Evolutionary conservation across 2,888 invertebrate species (phyloP).

Genomic region (Kryphioiulus occultus): DNA sequence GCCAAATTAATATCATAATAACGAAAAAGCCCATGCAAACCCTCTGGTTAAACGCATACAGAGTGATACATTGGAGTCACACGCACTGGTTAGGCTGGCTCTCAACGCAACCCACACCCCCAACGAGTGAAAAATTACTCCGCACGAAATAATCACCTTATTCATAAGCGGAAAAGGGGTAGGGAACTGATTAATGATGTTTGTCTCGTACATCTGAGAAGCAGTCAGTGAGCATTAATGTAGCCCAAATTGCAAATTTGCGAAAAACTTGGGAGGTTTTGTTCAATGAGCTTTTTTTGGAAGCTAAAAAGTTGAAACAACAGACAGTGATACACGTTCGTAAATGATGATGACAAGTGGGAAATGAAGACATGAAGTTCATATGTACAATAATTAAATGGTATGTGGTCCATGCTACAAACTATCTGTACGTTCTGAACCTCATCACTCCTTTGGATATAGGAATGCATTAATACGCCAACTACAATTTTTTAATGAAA

Average conservation of each 20-base stretch:
- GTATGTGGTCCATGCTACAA: no score
- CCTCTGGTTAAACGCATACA: not conserved
- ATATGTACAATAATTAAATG: no score
- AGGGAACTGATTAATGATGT: not conserved
- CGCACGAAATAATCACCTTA: not conserved
- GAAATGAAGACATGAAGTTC: no score
- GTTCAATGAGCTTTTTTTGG: not conserved
- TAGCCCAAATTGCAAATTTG: not conserved
- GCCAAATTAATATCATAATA: not conserved
- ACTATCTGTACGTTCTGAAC: no score
- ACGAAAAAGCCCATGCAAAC: not conserved
- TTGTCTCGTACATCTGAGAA: not conserved
- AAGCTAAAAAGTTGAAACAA: not conserved
- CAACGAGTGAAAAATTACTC: not conserved
- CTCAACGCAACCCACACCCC: not conserved
- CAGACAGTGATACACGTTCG: no score
- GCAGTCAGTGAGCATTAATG: not conserved
- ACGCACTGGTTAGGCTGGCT: not conserved
- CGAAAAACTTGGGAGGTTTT: not conserved
- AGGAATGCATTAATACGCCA: no score
- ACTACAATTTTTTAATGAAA: no score
- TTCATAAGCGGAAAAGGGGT: not conserved
- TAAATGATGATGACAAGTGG: not conserved
- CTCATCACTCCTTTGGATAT: no score
- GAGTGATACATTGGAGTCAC: not conserved